Evolutionary conservation across 2,797 vertebrate genomes (phyloP), one percentile per base, ranked within the genome.

Genomic region (Ciconia nigra): DNA sequence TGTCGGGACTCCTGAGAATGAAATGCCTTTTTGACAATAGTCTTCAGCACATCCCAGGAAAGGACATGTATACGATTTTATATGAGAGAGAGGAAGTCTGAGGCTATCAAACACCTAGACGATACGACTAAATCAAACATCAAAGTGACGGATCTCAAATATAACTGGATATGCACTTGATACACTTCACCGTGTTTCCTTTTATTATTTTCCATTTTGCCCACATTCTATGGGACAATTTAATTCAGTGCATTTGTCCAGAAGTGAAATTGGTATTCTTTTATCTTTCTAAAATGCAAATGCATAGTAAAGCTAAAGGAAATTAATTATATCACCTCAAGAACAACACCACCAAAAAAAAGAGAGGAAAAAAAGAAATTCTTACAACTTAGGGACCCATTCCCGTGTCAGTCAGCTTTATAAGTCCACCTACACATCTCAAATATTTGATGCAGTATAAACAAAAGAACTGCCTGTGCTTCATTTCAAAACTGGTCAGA

Each of bases 21-120:
- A 98, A 98, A 96, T n/a, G 9, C 69, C 84, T 97, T 92, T 97
- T 88, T 97, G 95, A 97, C 94, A 97, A 96, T 83, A 87, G 52
- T 81, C 72, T 96, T 95, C 88, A 96, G 86, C 90, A 90, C 74
- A 78, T 95, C 54, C 69, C 57, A 91, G 67, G 29, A 80, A 97
- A 96, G 83, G 91, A 89, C 65, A 89, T 42, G 90, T 90, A 88
- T 89, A 93, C 57, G 65, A 81, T 86, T 95, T 90, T 65, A 66
- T 88, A 89, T 12, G n/a, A 91, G 55, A 71, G 33, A 77, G 33
- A 69, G n/a, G 49, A 87, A 91, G 65, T 94, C 91, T 86, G 66
- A 89, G 66, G 46, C 55, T 79, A 96, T 91, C 77, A 86, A 72
- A 94, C 54, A 90, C 11, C 2, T 93, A 66, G 57, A 76, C 1